A percentile compares a stretch with the other conserved stretches of the same genome.
Conservation (phyloP, 2,888 invertebrate species). For the Cryptocephalus moraei region DNA sequence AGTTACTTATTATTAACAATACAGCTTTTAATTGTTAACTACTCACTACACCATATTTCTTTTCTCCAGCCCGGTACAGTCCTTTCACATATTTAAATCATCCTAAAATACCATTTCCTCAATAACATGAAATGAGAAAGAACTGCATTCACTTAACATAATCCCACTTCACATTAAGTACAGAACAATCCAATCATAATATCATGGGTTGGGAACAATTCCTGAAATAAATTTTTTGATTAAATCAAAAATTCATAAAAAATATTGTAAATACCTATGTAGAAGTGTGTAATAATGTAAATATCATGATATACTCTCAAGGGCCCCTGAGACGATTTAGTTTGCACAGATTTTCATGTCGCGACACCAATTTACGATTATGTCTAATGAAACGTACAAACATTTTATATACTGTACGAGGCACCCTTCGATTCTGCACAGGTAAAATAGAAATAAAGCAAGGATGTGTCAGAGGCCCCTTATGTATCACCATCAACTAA, state of each 20-base stretch:
- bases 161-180: conserved; percentile 13
- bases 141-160: conserved; percentile 27
- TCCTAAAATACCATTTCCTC: conserved; percentile 12
- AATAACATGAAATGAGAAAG: conserved; percentile 26
- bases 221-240: conserved; percentile 27
- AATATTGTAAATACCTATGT: conserved; percentile 3
- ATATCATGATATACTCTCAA: no score
- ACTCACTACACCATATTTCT: conserved; percentile 19
- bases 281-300: background rate
- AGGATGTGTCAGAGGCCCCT: no score
- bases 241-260: conserved; percentile 4
- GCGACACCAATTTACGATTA: no score
- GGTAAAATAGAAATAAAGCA: no score
- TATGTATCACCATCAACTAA: no score
- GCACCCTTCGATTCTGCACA: no score
- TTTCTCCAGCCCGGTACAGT: conserved; percentile 18
- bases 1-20: conserved; percentile 14
- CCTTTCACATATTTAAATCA: conserved; percentile 27
- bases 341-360: no score
- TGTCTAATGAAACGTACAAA: no score
- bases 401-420: no score
- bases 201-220: conserved; percentile 15
- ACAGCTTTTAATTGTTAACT: conserved; percentile 4
- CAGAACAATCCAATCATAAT: conserved; percentile 1
- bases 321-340: no score